A percentile compares a stretch with the other conserved stretches of the same genome.
These are phyloP conservation scores for Melitaea cinxia DNA, from an alignment of 1,140 invertebrate species.

Conservation along the genomic window DNA sequence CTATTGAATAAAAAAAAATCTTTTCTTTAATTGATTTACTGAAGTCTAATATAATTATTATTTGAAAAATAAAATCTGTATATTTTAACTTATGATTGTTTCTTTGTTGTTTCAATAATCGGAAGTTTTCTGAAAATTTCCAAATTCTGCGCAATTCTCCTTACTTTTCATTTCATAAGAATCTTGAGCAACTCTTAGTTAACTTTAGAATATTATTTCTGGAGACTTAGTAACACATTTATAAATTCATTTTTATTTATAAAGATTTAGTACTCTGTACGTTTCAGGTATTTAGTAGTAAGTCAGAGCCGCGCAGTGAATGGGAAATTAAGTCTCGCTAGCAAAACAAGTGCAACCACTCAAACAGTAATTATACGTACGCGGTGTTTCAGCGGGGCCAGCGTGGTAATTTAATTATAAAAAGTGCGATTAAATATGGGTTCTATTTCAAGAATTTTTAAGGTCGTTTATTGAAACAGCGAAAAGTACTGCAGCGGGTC, in stretches of 20 bases:
- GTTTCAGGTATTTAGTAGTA: neutral
- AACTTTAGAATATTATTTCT: too few species aligned
- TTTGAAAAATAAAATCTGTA: too few species aligned
- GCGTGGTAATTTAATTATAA: conserved; percentile 36
- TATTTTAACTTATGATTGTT: too few species aligned
- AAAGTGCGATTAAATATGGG: conserved; percentile 34
- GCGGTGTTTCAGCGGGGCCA: conserved; percentile 19
- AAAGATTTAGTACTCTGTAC: neutral
- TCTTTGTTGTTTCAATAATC: too few species aligned
- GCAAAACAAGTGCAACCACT: conserved; percentile 19
- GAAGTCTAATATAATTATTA: too few species aligned
- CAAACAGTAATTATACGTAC: conserved; percentile 29
- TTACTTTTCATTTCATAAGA: too few species aligned
- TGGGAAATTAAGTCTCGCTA: conserved; percentile 5
- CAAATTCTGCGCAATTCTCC: too few species aligned
- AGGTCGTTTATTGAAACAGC: conserved; percentile 42
- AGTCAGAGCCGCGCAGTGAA: neutral
- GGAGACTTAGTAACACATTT: too few species aligned
- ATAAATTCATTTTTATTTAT: neutral
- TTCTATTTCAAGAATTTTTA: conserved; percentile 38
- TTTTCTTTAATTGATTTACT: too few species aligned
- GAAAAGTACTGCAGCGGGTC: conserved; percentile 42
- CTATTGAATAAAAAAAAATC: too few species aligned
- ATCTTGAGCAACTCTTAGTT: too few species aligned
- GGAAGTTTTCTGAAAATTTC: too few species aligned